These are phyloP conservation scores for Tenualosa thibaudeaui DNA, from an alignment of 2,797 vertebrate genomes.

Conservation along the genomic window DNA sequence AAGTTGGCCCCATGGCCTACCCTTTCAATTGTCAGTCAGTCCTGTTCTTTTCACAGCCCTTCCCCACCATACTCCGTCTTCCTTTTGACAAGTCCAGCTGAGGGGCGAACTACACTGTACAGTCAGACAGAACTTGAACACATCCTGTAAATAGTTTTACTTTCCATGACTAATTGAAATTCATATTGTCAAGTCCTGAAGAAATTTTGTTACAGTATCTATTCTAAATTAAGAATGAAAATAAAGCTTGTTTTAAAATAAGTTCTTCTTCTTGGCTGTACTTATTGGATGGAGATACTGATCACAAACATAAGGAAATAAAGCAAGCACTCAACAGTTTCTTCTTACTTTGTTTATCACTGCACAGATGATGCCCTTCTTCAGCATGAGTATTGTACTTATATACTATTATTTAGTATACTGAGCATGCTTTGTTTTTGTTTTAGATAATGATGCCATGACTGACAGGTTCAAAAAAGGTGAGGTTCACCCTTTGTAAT, in stretches of 20 bases:
- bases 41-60: constrained; percentile 19
- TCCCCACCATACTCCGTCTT: background rate
- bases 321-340: too few species aligned
- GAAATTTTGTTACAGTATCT: constrained; percentile 70
- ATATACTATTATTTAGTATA: too few species aligned
- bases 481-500: too few species aligned
- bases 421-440: too few species aligned
- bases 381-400: too few species aligned
- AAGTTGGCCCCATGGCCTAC: constrained; percentile 61
- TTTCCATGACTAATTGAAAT: constrained; percentile 67
- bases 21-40: constrained; percentile 55
- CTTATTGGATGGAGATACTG: background rate
- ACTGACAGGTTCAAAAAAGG: too few species aligned
- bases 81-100: constrained; percentile 44
- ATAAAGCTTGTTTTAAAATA: constrained; percentile 74
- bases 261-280: constrained; percentile 21
- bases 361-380: too few species aligned
- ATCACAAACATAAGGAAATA: too few species aligned
- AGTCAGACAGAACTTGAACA: constrained; percentile 72
- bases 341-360: too few species aligned
- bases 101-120: constrained; percentile 74
- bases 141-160: constrained; percentile 80
- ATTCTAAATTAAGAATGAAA: constrained; percentile 70
- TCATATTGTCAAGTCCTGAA: constrained; percentile 65
- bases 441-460: too few species aligned